A percentile compares a stretch with the other conserved stretches of the same genome.
phyloP scores from a whole-genome alignment of 2,113 vertebrate species.

The Uria aalge region DNA sequence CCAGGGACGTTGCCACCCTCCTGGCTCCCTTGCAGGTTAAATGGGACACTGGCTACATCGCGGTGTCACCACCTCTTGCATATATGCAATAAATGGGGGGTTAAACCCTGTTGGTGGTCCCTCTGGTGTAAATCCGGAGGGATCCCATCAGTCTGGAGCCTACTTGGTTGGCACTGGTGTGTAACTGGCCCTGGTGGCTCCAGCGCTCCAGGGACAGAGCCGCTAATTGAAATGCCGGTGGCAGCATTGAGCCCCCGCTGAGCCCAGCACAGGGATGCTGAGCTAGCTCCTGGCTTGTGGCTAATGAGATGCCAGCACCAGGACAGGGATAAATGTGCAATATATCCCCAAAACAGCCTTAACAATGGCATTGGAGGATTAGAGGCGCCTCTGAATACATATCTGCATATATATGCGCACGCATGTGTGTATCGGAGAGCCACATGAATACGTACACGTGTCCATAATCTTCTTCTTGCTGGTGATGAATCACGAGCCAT shows the following conservation, averaged over 20 bases:
- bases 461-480: neutral
- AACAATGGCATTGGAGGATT: fast-evolving
- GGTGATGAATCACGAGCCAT: neutral
- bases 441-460: neutral
- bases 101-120: neutral
- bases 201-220: neutral
- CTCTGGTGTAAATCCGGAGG: neutral
- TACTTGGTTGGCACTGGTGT: neutral
- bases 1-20: neutral
- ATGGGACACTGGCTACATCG: fast-evolving
- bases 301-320: neutral
- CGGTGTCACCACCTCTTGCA: fast-evolving
- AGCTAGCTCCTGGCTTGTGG: neutral
- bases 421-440: neutral
- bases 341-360: neutral
- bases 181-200: neutral
- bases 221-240: neutral
- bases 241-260: neutral
- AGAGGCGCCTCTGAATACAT: neutral
- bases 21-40: neutral
- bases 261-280: neutral
- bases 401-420: fast-evolving
- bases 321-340: neutral
- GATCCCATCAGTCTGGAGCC: fast-evolving
- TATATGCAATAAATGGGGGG: fast-evolving